Evolutionary conservation across 2,113 vertebrate species (phyloP).

Genomic region (Leptosomus discolor): DNA sequence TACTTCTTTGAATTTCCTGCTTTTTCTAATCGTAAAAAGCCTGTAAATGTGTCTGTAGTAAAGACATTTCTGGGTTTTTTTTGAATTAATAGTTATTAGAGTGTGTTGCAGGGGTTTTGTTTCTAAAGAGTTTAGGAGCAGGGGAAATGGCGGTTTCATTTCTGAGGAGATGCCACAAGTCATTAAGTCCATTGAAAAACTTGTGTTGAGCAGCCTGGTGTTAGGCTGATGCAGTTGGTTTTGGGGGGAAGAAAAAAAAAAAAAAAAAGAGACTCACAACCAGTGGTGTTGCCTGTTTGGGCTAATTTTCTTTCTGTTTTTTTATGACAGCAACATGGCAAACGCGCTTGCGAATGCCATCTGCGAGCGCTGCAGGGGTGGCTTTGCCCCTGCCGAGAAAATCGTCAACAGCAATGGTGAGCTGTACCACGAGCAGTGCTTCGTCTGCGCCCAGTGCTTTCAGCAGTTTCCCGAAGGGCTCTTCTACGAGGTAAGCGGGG

Average conservation of each 20-base stretch:
- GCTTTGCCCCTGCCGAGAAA: conserved; percentile 92
- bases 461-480: conserved; percentile 96
- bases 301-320: not conserved
- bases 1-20: not conserved
- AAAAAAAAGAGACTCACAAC: not conserved
- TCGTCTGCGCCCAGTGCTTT: conserved; percentile 97
- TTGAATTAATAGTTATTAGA: not conserved
- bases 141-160: not conserved
- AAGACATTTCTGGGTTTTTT: accelerated
- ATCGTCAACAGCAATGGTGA: conserved; percentile 98
- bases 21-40: not conserved
- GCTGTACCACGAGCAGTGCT: conserved; percentile 96
- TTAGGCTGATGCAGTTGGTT: not conserved
- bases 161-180: not conserved
- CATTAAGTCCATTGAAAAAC: not conserved
- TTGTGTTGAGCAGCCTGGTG: not conserved
- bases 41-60: not conserved
- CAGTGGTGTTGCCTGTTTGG: not conserved
- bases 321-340: conserved; percentile 91
- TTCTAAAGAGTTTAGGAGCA: not conserved
- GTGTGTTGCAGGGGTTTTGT: accelerated
- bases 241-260: not conserved
- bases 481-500: conserved; percentile 89
- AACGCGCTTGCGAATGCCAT: conserved; percentile 93
- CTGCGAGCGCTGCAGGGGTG: conserved; percentile 91